Percentiles rank a stretch among this genome's conserved stretches.
These are phyloP conservation scores for Odontamblyopus lacepedii DNA, from an alignment of 2,797 vertebrate species.

Conservation along the genomic window DNA sequence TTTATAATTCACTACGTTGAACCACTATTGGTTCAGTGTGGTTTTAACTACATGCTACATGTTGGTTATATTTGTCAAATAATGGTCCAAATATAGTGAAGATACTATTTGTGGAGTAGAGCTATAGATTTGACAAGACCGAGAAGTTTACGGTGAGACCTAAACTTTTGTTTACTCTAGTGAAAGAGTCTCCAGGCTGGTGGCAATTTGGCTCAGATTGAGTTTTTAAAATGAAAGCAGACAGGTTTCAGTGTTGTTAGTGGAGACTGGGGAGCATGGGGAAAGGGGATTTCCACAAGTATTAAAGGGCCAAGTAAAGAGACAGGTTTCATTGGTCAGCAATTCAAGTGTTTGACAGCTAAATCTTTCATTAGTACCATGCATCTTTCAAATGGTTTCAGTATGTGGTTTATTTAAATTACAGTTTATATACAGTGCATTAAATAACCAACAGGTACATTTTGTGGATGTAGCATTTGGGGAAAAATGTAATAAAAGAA, in stretches of 20 bases:
- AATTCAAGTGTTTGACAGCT: neutral
- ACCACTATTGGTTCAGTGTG: neutral
- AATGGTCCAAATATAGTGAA: neutral
- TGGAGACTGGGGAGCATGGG: neutral
- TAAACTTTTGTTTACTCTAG: conserved; percentile 2
- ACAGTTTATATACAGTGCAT: neutral
- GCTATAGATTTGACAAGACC: neutral
- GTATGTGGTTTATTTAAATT: neutral
- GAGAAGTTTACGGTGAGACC: neutral
- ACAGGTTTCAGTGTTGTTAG: conserved; percentile 1
- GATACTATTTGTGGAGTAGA: neutral
- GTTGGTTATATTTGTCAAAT: neutral
- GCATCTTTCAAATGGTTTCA: neutral
- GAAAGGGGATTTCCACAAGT: neutral
- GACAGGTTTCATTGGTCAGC: neutral
- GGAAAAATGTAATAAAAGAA: too few species aligned
- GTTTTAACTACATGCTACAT: neutral
- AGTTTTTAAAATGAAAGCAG: conserved; percentile 4
- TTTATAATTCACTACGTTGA: too few species aligned
- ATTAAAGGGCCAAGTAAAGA: neutral
- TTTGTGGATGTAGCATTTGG: too few species aligned
- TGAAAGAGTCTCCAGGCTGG: neutral
- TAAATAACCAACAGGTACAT: neutral
- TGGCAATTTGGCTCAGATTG: neutral
- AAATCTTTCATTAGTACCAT: neutral